Evolutionary conservation across 2,888 invertebrate species (phyloP), one percentile per base, ranked within the genome.

Genomic region (Phymatocera aterrima): DNA sequence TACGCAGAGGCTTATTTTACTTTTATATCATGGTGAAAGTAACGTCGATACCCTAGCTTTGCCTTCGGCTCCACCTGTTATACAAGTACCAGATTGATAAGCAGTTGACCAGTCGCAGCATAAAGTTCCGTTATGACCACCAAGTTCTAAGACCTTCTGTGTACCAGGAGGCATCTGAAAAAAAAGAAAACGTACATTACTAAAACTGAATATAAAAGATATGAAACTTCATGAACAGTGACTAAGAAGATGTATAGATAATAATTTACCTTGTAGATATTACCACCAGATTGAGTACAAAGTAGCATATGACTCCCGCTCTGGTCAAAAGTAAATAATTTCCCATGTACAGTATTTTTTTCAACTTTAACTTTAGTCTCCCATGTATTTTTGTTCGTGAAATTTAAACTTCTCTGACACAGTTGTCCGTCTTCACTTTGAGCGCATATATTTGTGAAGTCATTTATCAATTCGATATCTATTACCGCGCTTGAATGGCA

Each of bases 21-120:
- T 87, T 83, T 82, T 89, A 79, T 88, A 90, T 91, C 90, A 91
- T 86, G 92, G 91, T 78, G 91, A 91, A 12, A 93, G 89, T 77
- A 94, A 87, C 2, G 93, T 93, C 15, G 93, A 93, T 43, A 93
- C 92, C 77, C 92, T 91, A 28, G 93, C 92, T 83, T 91, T 92
- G n/a, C 93, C 93, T 85, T 93, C 93, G 31, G 92, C 90, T 15
- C 92, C 92, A 21, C 93, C 93, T 46, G 93, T 93, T 78, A 93
- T 91, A 83, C 93, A 93, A 15, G 92, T 92, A 60, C 92, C 92
- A 43, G 93, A 93, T 83, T 93, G 93, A 86, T 92, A 91, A 31
- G 92, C 92, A 24, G 92, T 92, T 8, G 93, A 92, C 93, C 94
- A 94, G 85, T 94, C 93, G 61, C 93, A 93, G 34, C 93, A 93